A percentile compares a stretch with the other conserved stretches of the same genome.
These are phyloP conservation scores for Syngnathus floridae DNA, from an alignment of 2,113 vertebrate genomes.

Conservation along the genomic window DNA sequence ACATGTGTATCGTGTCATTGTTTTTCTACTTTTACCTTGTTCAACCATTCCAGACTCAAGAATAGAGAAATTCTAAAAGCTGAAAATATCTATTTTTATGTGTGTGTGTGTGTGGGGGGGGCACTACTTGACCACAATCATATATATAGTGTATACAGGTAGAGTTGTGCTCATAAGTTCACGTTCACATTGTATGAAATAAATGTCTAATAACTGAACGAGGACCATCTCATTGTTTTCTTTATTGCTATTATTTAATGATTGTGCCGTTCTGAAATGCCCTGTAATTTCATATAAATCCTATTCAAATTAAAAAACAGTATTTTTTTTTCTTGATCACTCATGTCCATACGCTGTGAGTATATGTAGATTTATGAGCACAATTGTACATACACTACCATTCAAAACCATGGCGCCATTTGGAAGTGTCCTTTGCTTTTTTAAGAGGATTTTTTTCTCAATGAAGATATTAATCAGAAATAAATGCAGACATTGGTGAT, in stretches of 20 bases:
- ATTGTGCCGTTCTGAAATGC: neutral
- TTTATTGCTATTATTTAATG: neutral
- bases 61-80: neutral
- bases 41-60: neutral
- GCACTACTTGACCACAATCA: neutral
- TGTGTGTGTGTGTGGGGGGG: neutral
- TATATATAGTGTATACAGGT: neutral
- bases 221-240: neutral
- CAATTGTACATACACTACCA: neutral
- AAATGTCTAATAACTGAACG: neutral
- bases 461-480: neutral
- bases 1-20: slow-evolving; percentile 69
- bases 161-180: neutral
- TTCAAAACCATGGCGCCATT: neutral
- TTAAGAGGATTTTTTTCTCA: neutral
- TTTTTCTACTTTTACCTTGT: slow-evolving; percentile 16
- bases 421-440: neutral
- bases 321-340: neutral
- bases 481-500: neutral
- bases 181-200: neutral
- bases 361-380: neutral
- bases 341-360: neutral
- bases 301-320: neutral
- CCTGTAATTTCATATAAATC: neutral
- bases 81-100: neutral